Evolutionary conservation across 2,113 vertebrate genomes (phyloP), one percentile per base, ranked within the genome.

Genomic region (Sciurus niger): DNA sequence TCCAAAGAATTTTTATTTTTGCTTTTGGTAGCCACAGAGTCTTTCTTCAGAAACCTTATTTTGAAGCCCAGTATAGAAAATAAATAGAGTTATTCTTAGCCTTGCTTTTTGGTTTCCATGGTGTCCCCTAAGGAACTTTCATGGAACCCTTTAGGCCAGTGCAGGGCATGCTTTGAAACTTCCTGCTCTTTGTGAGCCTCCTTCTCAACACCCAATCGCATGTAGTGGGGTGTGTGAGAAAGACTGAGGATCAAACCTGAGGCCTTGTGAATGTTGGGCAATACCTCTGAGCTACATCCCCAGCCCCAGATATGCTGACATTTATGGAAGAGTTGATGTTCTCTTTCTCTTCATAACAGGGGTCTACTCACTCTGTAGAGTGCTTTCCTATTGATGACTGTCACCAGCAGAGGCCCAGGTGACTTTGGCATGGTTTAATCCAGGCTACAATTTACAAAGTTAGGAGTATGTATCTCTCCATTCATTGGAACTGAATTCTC

Each of bases 1-100:
- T 96, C 89, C 70, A 94, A 93, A 94, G 68, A 63, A 93, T 67
- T 91, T 96, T 93, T 93, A 70, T 25, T 86, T 97, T 94, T 94
- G 55, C 53, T 96, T 94, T 93, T 92, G 70, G 93, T 92, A 93
- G 60, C 74, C 78, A 79, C 92, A 76, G 30, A 93, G 24, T 10
- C 60, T 94, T 96, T 90, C 65, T 93, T 94, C 85, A 93, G 93
- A 96, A 95, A 93, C 22, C 10, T 80, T 87, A 83, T 51, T 96
- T 76, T 96, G 93, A 95, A 96, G 67, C 85, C 30, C 63, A 63
- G 84, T 83, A 46, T 51, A 92, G 78, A 86, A 96, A 95, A 93
- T 34, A 96, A 93, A 89, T 72, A 53, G 37, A 95, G 67, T n/a
- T 94, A 89, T 96, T 89, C 82, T 96, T 93, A 91, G 90, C 28